Evolutionary conservation across 2,888 invertebrate species (phyloP).

Genomic region (Keiferia lycopersicella): DNA sequence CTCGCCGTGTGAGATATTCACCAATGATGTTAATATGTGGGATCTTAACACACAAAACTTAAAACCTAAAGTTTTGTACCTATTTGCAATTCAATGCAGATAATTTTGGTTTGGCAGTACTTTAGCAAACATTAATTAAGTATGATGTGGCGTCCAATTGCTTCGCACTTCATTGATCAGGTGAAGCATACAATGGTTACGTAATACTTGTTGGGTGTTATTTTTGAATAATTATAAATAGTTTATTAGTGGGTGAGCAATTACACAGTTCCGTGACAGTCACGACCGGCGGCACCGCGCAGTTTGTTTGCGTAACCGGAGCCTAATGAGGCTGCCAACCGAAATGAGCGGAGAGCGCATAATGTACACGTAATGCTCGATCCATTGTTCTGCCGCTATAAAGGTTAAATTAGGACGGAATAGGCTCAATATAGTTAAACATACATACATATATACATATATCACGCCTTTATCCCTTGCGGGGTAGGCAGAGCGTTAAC

Average conservation of each 20-base stretch:
- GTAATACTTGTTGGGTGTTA: not conserved
- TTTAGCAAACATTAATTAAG: no score
- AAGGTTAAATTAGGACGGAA: conserved; percentile 1
- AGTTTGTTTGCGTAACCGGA: conserved; percentile 25
- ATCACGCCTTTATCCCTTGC: no score
- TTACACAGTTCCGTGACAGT: conserved; percentile 7
- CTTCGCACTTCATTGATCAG: no score
- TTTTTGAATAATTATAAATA: not conserved
- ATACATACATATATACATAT: no score
- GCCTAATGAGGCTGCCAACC: conserved; percentile 24
- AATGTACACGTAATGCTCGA: conserved; percentile 20
- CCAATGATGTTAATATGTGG: no score
- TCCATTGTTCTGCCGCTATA: conserved; percentile 18
- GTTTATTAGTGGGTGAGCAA: conserved; percentile 8
- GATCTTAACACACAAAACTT: no score
- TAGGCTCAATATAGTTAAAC: not conserved
- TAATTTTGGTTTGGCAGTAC: no score
- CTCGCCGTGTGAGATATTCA: no score
- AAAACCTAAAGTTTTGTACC: no score
- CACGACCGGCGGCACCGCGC: conserved; percentile 1
- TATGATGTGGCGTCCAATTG: no score
- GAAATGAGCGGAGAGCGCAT: conserved; percentile 21
- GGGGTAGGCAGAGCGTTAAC: no score
- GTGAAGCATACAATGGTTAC: not conserved
- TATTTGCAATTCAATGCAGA: no score